Evolutionary conservation across 2,113 vertebrate species (phyloP).

Genomic region (Columbina picui): DNA sequence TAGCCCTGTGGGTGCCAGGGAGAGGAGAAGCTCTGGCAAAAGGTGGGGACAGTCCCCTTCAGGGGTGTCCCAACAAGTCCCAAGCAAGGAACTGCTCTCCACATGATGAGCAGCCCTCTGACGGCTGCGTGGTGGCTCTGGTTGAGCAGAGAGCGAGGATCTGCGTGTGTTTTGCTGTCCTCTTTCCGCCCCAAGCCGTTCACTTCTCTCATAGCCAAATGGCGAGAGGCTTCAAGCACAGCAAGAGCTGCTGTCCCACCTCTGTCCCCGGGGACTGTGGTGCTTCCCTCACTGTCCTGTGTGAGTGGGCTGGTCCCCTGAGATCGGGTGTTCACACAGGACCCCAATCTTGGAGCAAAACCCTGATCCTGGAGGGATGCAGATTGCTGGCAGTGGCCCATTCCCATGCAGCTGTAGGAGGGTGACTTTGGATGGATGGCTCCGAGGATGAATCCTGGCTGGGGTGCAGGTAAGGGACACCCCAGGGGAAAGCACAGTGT

Average conservation of each 20-base stretch:
- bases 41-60: neutral
- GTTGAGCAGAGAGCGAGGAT: neutral
- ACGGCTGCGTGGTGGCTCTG: rapidly evolving
- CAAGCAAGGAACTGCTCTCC: rapidly evolving
- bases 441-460: neutral
- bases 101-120: neutral
- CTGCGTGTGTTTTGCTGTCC: neutral
- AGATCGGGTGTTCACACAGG: rapidly evolving
- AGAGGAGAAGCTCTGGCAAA: neutral
- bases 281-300: neutral
- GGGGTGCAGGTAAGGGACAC: neutral
- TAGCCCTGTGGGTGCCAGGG: rapidly evolving
- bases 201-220: neutral
- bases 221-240: neutral
- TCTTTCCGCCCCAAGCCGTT: neutral
- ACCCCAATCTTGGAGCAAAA: neutral
- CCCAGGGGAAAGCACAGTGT: rapidly evolving
- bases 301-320: neutral
- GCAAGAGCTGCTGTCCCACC: neutral
- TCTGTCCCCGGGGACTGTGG: neutral
- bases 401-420: neutral
- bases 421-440: neutral
- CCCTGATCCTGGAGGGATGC: neutral
- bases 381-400: rapidly evolving
- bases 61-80: neutral